Percentiles rank a stretch among this genome's conserved stretches.
phyloP scores from a whole-genome alignment of 2,888 invertebrate genomes.

The Hirudinaria manillensis region DNA sequence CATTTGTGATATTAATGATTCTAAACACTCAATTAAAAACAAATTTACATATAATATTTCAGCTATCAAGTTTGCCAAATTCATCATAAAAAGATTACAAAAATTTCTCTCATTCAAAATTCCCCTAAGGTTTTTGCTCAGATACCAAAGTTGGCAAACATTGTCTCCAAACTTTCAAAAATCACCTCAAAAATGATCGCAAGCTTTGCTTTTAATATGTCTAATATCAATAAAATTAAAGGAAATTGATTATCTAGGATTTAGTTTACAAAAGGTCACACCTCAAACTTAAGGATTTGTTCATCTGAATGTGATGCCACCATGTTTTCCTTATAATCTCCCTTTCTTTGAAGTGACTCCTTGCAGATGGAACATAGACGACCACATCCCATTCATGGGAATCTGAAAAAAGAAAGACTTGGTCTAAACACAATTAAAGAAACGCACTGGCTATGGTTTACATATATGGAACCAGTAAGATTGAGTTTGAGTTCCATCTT shows the following conservation, averaged over 20 bases:
- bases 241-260: too few species aligned
- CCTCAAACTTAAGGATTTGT: not conserved
- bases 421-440: not conserved
- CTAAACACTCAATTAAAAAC: not conserved
- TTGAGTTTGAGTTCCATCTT: too few species aligned
- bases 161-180: too few species aligned
- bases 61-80: not conserved
- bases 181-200: too few species aligned
- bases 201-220: too few species aligned
- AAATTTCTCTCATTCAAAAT: too few species aligned
- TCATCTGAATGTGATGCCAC: constrained; percentile 27
- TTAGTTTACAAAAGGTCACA: not conserved
- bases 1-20: not conserved
- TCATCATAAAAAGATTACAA: not conserved
- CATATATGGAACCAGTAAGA: too few species aligned
- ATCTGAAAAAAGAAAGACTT: not conserved
- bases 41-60: not conserved
- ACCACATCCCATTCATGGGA: constrained; percentile 27
- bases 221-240: too few species aligned
- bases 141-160: too few species aligned
- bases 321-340: constrained; percentile 42
- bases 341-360: constrained; percentile 42
- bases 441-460: too few species aligned
- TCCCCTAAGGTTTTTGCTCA: too few species aligned
- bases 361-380: constrained; percentile 44